A percentile compares a stretch with the other conserved stretches of the same genome.
These are phyloP conservation scores for Rhinatrema bivittatum DNA, from an alignment of 2,797 vertebrate species.

Conservation along the genomic window DNA sequence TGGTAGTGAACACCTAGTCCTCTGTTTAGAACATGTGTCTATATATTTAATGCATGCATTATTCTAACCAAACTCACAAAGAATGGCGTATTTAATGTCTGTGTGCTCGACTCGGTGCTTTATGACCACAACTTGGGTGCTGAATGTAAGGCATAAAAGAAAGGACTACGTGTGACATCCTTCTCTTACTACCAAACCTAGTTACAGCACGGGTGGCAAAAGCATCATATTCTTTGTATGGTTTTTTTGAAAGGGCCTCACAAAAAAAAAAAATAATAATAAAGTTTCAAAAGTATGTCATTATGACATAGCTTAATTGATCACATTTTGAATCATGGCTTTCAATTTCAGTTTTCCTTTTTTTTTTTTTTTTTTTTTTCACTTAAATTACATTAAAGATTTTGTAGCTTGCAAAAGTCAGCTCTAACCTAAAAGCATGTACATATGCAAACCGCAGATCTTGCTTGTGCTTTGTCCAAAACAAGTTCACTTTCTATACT, in stretches of 20 bases:
- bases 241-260: constrained; percentile 14
- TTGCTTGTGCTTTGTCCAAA: constrained; percentile 16
- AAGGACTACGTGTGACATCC: constrained; percentile 30
- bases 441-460: constrained; percentile 28
- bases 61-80: constrained; percentile 31
- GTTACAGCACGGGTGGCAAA: constrained; percentile 21
- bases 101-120: constrained; percentile 36
- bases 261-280: constrained; percentile 15
- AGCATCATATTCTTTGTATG: constrained; percentile 25
- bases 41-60: constrained; percentile 15
- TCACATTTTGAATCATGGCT: constrained; percentile 41
- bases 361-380: constrained; percentile 32
- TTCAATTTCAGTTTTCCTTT: constrained; percentile 40
- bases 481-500: constrained; percentile 24
- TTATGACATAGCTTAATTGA: constrained; percentile 28
- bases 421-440: constrained; percentile 23
- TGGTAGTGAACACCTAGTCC: constrained; percentile 25
- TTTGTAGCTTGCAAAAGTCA: constrained; percentile 41
- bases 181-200: constrained; percentile 21
- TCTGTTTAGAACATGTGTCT: constrained; percentile 24
- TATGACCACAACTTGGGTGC: constrained; percentile 25
- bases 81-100: constrained; percentile 40
- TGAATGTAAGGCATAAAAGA: constrained; percentile 9
- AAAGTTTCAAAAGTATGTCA: constrained; percentile 24
- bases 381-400: constrained; percentile 33